A percentile compares a stretch with the other conserved stretches of the same genome.
Evolutionary conservation across 2,888 invertebrate genomes (phyloP).

Genomic region (Drosophila barbarae): DNA sequence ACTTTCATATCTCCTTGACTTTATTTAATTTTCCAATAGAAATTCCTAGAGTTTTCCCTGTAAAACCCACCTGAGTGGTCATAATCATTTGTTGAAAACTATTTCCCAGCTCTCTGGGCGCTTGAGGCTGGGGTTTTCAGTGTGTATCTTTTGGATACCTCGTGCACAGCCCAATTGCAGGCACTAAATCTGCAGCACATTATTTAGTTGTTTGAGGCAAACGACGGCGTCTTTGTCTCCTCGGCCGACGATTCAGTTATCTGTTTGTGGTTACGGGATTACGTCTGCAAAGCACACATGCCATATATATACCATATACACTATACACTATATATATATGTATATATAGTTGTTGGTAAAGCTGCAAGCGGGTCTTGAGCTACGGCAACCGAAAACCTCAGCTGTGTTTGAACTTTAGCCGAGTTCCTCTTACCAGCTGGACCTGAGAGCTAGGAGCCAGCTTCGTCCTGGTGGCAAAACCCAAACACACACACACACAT

Average conservation of each 20-base stretch:
- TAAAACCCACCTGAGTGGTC: background rate
- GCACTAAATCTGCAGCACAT: constrained; percentile 69
- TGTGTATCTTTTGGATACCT: constrained; percentile 44
- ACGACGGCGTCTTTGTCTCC: constrained; percentile 38
- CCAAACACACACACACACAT: background rate
- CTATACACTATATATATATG: background rate
- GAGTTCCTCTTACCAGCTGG: constrained; percentile 18
- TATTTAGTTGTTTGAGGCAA: constrained; percentile 67
- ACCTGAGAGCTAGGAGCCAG: constrained; percentile 2
- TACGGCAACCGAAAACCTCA: constrained; percentile 20
- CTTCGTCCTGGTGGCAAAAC: constrained; percentile 6
- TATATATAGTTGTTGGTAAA: constrained; percentile 7
- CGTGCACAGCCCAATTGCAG: constrained; percentile 11
- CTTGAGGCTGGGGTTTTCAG: background rate
- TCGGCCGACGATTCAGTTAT: constrained; percentile 49
- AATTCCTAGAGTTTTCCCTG: background rate
- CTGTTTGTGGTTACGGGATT: constrained; percentile 67
- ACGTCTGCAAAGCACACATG: constrained; percentile 48
- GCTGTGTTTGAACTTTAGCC: constrained; percentile 41
- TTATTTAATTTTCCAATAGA: background rate
- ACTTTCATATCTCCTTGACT: too few relatives aligned
- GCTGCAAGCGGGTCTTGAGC: constrained; percentile 12
- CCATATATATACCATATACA: constrained; percentile 2
- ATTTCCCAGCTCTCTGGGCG: background rate
- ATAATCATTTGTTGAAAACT: background rate